phyloP scores from a whole-genome alignment of 2,113 vertebrate species.

The Protobothrops flavoviridis region DNA sequence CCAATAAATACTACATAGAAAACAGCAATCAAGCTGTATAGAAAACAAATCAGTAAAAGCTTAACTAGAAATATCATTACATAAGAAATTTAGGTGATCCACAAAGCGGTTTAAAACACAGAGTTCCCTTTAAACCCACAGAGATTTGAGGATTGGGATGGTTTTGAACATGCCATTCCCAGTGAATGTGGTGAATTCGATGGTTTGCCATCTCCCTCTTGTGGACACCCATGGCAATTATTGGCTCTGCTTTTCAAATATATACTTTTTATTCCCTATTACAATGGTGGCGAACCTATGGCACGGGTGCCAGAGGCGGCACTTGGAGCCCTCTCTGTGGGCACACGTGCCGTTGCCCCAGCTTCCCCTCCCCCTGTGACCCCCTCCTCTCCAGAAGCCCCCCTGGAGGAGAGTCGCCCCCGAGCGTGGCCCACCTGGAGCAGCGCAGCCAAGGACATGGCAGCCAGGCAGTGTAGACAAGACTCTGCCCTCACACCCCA shows the following conservation, averaged over 20 bases:
- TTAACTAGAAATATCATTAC: neutral
- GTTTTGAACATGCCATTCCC: neutral
- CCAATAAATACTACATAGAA: neutral
- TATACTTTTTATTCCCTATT: neutral
- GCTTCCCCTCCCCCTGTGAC: too few relatives aligned
- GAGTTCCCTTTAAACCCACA: neutral
- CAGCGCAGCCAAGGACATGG: too few relatives aligned
- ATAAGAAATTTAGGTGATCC: neutral
- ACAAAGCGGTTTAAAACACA: neutral
- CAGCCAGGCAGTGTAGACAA: too few relatives aligned
- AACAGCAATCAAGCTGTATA: neutral
- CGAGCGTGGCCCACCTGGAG: too few relatives aligned
- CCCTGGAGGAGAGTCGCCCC: too few relatives aligned
- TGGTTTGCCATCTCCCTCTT: slow-evolving; percentile 5
- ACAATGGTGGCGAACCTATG: too few relatives aligned
- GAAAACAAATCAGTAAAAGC: neutral
- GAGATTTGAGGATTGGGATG: neutral
- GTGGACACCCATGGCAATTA: neutral
- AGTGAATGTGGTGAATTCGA: neutral
- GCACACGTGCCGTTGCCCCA: too few relatives aligned
- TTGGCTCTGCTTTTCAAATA: neutral
- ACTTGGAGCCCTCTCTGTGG: too few relatives aligned
- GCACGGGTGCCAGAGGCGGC: too few relatives aligned
- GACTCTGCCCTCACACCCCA: too few relatives aligned
- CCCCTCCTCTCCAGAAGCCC: too few relatives aligned